Percentiles rank a stretch among this genome's conserved stretches.
Conservation (phyloP, 1,140 invertebrate genomes). For the Lanistes nyassanus region DNA sequence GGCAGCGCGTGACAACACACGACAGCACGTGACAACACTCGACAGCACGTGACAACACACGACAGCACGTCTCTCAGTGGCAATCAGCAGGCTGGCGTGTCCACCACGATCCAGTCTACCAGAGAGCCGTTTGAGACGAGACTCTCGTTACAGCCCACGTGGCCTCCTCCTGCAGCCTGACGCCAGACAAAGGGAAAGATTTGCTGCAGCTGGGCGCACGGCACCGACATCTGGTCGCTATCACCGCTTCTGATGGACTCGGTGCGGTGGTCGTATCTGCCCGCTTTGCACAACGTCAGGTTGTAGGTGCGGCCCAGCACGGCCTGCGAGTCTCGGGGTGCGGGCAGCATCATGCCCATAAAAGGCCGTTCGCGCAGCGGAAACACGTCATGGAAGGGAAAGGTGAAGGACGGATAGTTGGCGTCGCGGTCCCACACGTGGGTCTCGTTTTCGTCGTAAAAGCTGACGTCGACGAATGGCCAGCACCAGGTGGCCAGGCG, state of each 20-base stretch:
- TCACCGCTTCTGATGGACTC: conserved; percentile 11
- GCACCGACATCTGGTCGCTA: neutral
- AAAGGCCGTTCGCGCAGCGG: conserved; percentile 32
- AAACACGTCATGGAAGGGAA: conserved; percentile 29
- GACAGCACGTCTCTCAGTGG: no score
- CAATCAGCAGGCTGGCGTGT: no score
- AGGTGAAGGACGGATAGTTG: neutral
- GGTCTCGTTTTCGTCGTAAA: conserved; percentile 31
- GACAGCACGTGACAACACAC: no score
- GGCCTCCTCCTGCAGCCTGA: neutral
- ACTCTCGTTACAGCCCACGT: neutral
- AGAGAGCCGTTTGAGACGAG: neutral
- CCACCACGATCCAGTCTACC: neutral
- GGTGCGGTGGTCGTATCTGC: conserved; percentile 18
- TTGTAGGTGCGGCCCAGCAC: conserved; percentile 18
- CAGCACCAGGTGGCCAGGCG: conserved; percentile 16
- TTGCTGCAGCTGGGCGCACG: neutral
- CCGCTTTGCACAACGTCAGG: conserved; percentile 15
- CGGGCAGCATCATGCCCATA: conserved; percentile 26
- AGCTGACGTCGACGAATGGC: conserved; percentile 41
- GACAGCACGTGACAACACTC: no score
- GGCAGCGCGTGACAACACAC: no score
- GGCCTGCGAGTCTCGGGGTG: conserved; percentile 26
- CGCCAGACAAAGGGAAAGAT: neutral
- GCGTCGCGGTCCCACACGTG: conserved; percentile 38